phyloP scores from a whole-genome alignment of 2,113 vertebrate species.

The Coturnix japonica region DNA sequence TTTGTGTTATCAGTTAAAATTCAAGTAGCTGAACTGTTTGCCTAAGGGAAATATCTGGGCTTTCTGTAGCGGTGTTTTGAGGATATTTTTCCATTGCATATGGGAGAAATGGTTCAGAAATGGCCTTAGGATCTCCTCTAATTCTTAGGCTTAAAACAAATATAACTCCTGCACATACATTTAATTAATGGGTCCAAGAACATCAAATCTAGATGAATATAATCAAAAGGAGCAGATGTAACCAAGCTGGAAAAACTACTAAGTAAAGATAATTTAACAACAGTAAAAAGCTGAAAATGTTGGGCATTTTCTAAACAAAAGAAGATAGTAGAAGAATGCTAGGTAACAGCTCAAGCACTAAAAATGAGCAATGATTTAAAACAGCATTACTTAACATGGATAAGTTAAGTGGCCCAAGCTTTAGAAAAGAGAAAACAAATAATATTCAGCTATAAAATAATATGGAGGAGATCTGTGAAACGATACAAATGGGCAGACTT shows the following conservation, averaged over 20 bases:
- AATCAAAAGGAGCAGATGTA: background rate
- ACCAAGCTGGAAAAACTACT: background rate
- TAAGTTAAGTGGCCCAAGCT: background rate
- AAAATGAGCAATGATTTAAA: background rate
- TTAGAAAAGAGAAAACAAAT: background rate
- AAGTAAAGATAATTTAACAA: background rate
- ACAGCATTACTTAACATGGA: background rate
- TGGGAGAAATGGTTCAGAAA: background rate
- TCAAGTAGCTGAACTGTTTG: background rate
- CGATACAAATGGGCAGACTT: fast-evolving
- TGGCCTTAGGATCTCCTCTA: background rate
- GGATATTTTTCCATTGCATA: background rate
- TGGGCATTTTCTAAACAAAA: background rate
- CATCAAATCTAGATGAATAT: background rate
- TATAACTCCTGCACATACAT: background rate
- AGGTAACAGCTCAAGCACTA: background rate
- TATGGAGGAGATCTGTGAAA: background rate
- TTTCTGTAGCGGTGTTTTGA: background rate
- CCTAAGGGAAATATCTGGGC: background rate
- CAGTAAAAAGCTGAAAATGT: background rate
- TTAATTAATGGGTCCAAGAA: background rate
- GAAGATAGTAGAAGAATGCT: background rate
- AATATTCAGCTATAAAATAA: background rate
- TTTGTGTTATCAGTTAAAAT: background rate
- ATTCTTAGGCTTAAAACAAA: background rate